Base-by-base conservation (phyloP, 1,140 invertebrate species). In the Aradophagus sp. region DNA sequence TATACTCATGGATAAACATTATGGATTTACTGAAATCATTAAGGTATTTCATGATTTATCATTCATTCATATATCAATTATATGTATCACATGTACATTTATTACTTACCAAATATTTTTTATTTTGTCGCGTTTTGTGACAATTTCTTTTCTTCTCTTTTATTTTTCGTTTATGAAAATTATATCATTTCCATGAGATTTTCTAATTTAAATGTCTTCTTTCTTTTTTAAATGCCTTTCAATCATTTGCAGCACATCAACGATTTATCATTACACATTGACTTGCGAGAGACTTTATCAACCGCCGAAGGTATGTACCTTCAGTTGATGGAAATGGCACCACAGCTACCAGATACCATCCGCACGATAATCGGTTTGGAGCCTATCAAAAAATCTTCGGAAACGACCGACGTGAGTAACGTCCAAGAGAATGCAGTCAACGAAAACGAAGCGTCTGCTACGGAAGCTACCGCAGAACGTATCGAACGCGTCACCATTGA, bases 161-260 rank as follows among this genome's bases (percentile, higher is more conserved):
- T n/a, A n/a, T n/a, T n/a, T n/a, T n/a, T n/a, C n/a, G n/a, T n/a
- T n/a, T n/a, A n/a, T n/a, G n/a, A n/a, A n/a, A n/a, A n/a, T n/a
- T n/a, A n/a, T n/a, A n/a, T n/a, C n/a, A n/a, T n/a, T n/a, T n/a
- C n/a, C n/a, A n/a, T n/a, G n/a, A n/a, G n/a, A n/a, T n/a, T n/a
- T n/a, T n/a, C n/a, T n/a, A n/a, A n/a, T n/a, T n/a, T n/a, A n/a
- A n/a, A n/a, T n/a, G n/a, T n/a, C n/a, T n/a, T n/a, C n/a, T n/a
- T n/a, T n/a, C n/a, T n/a, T n/a, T n/a, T n/a, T n/a, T n/a, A n/a
- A n/a, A n/a, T n/a, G n/a, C n/a, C n/a, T n/a, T n/a, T n/a, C n/a
- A n/a, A n/a, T n/a, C n/a, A n/a, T n/a, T 63, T 56, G 45, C 86
- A 96, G 93, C 95, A 98, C 80, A 93, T 98, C 47, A 98, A 98